Evolutionary conservation across 2,888 invertebrate genomes (phyloP), one percentile per base, ranked within the genome.

Genomic region (Hirtodrosophila confusa): DNA sequence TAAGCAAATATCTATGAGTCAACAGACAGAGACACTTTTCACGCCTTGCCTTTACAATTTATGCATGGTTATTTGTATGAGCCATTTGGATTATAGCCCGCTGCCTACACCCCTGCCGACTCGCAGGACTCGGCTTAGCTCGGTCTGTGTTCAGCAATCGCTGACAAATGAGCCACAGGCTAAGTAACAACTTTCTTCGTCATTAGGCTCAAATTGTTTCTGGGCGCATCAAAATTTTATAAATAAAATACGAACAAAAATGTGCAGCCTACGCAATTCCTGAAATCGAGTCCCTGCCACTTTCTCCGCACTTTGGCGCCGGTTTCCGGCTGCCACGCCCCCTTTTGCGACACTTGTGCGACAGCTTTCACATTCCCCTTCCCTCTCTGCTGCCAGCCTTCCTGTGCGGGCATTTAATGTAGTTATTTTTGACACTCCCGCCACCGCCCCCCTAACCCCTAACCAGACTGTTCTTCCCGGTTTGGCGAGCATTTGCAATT

Each of bases 121-220:
- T n/a, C 44, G 7, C 24, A 37, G 8, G 12, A 10, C 33, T 41
- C 29, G n/a, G 12, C 50, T 45, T 35, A 23, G 17, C 36, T 61
- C n/a, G 12, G 31, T 33, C 41, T 27, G 41, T 37, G 36, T 36
- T 56, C 47, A 54, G 66, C 88, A 84, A 86, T 84, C 70, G 75
- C 72, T 87, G 88, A 88, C 88, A 84, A 84, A 84, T 84, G 83
- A 86, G 88, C 78, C 83, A 80, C 83, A 87, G 75, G 87, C 88
- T 75, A 78, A 75, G 88, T 87, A 87, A 86, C 84, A 86, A 80
- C 88, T 84, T 84, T 84, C 84, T 84, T 84, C 87, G 65, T 88
- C 84, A 84, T 84, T 88, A 87, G 85, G 67, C 69, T 73, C 82
- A 87, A 88, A 84, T 84, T 88, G 84, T 83, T 86, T 87, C 70